Percentiles rank a stretch among this genome's conserved stretches.
These are phyloP conservation scores for Stramonita haemastoma DNA, from an alignment of 2,888 invertebrate species.

Conservation along the genomic window DNA sequence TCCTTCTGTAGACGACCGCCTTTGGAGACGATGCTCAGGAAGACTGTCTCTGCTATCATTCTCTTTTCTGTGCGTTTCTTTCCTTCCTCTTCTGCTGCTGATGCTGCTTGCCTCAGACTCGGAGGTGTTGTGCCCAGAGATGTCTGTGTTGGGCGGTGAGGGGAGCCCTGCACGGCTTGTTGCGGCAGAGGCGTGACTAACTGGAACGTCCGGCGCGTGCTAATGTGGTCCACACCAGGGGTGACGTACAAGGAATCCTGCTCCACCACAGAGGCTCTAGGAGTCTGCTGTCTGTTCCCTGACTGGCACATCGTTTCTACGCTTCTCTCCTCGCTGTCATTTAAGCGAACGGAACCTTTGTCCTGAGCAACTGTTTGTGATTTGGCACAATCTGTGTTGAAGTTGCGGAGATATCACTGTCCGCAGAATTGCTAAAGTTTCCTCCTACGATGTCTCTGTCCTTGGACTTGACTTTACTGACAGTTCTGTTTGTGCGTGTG, in stretches of 20 bases:
- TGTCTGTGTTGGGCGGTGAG: background rate
- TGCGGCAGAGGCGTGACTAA: slow-evolving; percentile 34
- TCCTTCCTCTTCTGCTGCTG: background rate
- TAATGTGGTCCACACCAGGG: slow-evolving; percentile 22
- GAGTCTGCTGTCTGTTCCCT: slow-evolving; percentile 9
- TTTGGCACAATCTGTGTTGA: background rate
- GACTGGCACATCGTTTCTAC: background rate
- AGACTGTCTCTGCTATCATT: background rate
- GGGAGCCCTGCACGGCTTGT: background rate
- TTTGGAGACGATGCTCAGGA: background rate
- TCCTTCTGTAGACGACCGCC: background rate
- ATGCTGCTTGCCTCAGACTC: background rate
- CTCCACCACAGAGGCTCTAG: slow-evolving; percentile 26
- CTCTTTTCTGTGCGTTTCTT: background rate
- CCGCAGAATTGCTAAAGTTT: background rate
- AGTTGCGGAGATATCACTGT: background rate
- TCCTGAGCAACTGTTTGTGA: background rate
- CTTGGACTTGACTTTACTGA: background rate
- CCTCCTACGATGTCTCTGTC: background rate
- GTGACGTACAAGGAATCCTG: slow-evolving; percentile 45
- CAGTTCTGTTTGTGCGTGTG: background rate
- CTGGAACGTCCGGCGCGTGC: slow-evolving; percentile 41
- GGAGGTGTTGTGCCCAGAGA: background rate
- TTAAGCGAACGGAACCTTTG: background rate
- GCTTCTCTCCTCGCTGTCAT: background rate